Base-by-base conservation (phyloP, 2,888 invertebrate species). In the Eupithecia subfuscata region DNA sequence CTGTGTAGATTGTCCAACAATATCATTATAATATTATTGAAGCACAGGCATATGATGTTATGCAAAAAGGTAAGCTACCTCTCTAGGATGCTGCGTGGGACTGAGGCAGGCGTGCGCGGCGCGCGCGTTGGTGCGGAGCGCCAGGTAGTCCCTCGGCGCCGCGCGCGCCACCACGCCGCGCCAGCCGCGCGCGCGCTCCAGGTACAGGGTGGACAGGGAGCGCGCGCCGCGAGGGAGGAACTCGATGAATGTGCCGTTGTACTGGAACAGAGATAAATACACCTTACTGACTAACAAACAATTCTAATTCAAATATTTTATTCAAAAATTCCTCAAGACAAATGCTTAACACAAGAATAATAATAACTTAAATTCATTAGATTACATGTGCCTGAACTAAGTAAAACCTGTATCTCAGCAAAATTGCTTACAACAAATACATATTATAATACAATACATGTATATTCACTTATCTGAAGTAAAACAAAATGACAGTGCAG, bases 21-120 rank as follows among this genome's bases (percentile, higher is more conserved):
- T 43, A 14, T 14, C 11, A 63, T 63, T 12, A 12, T 12, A 2
- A 22, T 30, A 25, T 63, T 25, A 14, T 30, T 18, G 6, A 18
- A 48, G 45, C 60, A 25, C 12, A 25, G 25, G 22, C 12, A 1
- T 6, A 34, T 16, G 16, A 30, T 30, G 64, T 64, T 8, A 16
- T n/a, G n/a, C n/a, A n/a, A 16, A 64, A 34, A 34, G 1, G 89
- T 0, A 4, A 96, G 96, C 96, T 74, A 69, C 71, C 69, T 75
- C 75, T n/a, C 71, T 34, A 1, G 97, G 97, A 86, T 97, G 97
- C 64, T 96, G 95, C 73, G 96, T 96, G 43, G 97, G 96, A 86
- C 97, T 97, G 76, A 98, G 95, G 82, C 98, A 98, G 72, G 97
- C 97, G 86, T 98, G 97, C 80, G 97, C 82, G 1, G 95, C 84